Percentiles rank a stretch among this genome's conserved stretches.
Conservation (phyloP, 2,113 vertebrate species). For the Smithornis capensis region DNA sequence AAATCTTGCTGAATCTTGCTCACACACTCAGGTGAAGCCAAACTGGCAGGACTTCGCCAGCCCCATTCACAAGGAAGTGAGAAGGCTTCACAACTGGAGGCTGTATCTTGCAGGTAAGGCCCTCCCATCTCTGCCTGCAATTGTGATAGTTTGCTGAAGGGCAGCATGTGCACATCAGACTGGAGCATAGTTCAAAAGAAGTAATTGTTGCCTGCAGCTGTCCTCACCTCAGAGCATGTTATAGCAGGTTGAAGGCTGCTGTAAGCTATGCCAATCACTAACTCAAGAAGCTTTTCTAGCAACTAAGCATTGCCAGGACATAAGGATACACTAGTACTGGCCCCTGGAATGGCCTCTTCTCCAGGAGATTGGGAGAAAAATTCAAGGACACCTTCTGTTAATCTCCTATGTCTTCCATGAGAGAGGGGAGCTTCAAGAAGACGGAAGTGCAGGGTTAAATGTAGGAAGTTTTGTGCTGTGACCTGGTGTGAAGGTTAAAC, state of each 20-base stretch:
- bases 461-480: neutral
- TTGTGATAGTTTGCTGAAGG: neutral
- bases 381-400: neutral
- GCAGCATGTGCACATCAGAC: neutral
- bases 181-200: constrained; percentile 30
- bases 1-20: constrained; percentile 42
- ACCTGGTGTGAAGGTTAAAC: fast-evolving
- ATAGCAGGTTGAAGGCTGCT: constrained; percentile 19
- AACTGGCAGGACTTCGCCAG: neutral
- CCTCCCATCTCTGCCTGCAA: neutral
- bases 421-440: neutral
- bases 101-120: constrained; percentile 17
- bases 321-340: neutral
- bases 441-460: neutral
- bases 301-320: neutral
- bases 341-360: neutral
- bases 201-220: constrained; percentile 23
- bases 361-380: neutral
- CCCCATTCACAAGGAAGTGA: neutral
- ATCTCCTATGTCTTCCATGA: neutral
- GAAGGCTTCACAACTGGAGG: neutral
- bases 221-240: constrained; percentile 28
- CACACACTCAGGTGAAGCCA: neutral
- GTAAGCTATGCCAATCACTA: neutral
- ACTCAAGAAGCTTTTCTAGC: neutral